Percentiles rank a stretch among this genome's conserved stretches.
Conservation (phyloP, 2,797 vertebrate species). For the Galaxias olidus region DNA sequence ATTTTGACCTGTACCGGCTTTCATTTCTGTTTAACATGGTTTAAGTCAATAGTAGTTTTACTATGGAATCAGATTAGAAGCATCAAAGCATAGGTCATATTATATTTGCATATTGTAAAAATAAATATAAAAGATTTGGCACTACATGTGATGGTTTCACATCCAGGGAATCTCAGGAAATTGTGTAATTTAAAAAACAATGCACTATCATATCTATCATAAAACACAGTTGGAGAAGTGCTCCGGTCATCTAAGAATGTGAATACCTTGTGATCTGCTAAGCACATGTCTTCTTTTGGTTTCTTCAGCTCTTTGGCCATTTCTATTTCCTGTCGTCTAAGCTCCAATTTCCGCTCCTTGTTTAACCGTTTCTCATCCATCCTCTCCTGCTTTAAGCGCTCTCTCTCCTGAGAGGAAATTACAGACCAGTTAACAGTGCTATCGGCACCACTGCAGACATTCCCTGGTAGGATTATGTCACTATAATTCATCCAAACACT, state of each 20-base stretch:
- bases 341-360: conserved; percentile 91
- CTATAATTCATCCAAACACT: conserved; percentile 22
- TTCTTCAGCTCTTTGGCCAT: conserved; percentile 96
- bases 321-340: conserved; percentile 87
- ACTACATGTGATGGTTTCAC: not conserved
- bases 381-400: conserved; percentile 92
- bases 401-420: conserved; percentile 81
- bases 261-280: conserved; percentile 93
- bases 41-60: conserved; percentile 26
- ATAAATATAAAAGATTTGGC: not conserved
- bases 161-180: not conserved
- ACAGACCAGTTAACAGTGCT: conserved; percentile 9
- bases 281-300: conserved; percentile 95
- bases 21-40: conserved; percentile 31
- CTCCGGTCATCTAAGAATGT: conserved; percentile 7
- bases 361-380: conserved; percentile 92
- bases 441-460: conserved; percentile 5
- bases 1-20: conserved; percentile 32
- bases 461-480: conserved; percentile 35
- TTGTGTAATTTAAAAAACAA: conserved; percentile 21
- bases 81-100: too few relatives aligned
- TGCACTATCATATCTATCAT: conserved; percentile 14
- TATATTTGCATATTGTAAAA: not conserved
- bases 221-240: too few relatives aligned
- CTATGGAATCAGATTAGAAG: conserved; percentile 13